These are phyloP conservation scores for Crypturellus tataupa DNA, from an alignment of 2,797 vertebrate species.

Conservation along the genomic window DNA sequence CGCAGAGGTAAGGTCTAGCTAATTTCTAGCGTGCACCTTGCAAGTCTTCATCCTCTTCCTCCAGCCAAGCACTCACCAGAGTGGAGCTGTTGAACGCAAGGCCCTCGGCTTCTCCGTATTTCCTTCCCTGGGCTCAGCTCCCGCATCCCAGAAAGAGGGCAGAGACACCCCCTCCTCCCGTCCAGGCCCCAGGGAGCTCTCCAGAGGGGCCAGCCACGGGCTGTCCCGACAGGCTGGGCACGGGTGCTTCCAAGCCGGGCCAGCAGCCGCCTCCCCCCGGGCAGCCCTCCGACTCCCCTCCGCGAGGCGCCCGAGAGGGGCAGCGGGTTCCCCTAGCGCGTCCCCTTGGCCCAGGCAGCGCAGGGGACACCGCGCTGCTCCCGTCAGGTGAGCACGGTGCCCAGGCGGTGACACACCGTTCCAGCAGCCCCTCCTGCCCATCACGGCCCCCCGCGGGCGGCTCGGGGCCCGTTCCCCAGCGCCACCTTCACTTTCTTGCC, in stretches of 20 bases:
- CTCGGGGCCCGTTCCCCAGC: neutral
- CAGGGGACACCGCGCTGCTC: fast-evolving
- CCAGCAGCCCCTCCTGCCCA: neutral
- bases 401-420: fast-evolving
- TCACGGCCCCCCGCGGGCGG: neutral
- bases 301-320: fast-evolving
- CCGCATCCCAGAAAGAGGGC: neutral
- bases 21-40: neutral
- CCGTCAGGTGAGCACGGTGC: fast-evolving
- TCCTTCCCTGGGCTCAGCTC: neutral
- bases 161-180: neutral
- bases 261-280: neutral
- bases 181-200: neutral
- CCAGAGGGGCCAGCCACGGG: neutral
- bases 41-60: neutral
- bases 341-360: neutral
- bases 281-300: neutral
- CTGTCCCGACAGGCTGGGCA: fast-evolving
- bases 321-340: fast-evolving
- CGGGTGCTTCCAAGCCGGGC: neutral
- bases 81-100: neutral
- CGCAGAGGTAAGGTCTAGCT: neutral
- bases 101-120: neutral
- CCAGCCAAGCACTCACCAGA: neutral
- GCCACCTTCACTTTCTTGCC: slow-evolving; percentile 94